Base-by-base conservation (phyloP, 2,797 vertebrate species). In the Pseudopleuronectes americanus region DNA sequence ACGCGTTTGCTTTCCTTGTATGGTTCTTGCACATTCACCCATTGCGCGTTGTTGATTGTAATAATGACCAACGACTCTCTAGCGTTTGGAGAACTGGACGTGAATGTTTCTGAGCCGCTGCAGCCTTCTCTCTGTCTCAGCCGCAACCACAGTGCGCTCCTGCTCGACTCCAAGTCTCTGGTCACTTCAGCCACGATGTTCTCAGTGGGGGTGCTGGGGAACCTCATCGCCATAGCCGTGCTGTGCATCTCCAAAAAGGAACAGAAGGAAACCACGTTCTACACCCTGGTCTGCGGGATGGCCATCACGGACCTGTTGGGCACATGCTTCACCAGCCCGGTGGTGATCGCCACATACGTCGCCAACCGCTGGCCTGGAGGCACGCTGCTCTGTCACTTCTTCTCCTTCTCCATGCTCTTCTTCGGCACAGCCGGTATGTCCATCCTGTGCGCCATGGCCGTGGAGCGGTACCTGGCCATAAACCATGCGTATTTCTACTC, bases 321-420 rank as follows among this genome's bases (percentile, higher is more conserved):
- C 13, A 95, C 95, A 0, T 95, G 95, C 77, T 95, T 94, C 90
- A 95, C 95, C 63, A 95, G 94, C 67, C 95, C 95, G 0, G 94
- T 95, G 80, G 95, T 95, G 43, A 94, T 95, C 70, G 95, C 93
- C 33, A 94, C 94, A 0, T 95, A 95, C 57, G 84, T 94, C 16
- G 81, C 79, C 33, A 89, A 64, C 51, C 86, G 86, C 22, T 95
- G 94, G 94, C 95, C 93, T 0, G 95, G 95, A 9, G 95, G 94
- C 12, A 64, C 70, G 38, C 86, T 88, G 48, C 92, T 95, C 19
- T 95, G 95, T 79, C 91, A 95, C 74, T 95, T 95, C 87, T 95
- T 95, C 85, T 95, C 95, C 55, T 95, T 95, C 87, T 95, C 94
- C 58, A 95, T 95, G 95, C 91, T 95, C 13, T 95, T 95, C 84